phyloP scores from a whole-genome alignment of 2,113 vertebrate species.

The Pterocles gutturalis region DNA sequence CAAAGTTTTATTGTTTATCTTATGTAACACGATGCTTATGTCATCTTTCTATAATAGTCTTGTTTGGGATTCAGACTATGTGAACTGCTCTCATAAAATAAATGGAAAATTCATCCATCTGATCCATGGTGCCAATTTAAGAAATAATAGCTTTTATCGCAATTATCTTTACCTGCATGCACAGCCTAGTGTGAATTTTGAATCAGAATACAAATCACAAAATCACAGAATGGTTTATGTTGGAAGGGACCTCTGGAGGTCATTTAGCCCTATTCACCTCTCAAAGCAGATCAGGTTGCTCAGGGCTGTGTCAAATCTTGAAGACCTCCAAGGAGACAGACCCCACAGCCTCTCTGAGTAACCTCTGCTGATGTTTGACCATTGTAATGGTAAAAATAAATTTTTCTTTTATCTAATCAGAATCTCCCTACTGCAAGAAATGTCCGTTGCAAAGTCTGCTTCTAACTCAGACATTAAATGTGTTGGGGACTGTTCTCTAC shows the following conservation, averaged over 20 bases:
- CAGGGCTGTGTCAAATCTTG: background rate
- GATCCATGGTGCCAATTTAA: background rate
- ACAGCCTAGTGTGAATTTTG: background rate
- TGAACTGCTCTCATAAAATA: background rate
- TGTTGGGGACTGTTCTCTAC: background rate
- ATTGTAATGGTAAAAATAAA: background rate
- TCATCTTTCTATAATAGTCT: background rate
- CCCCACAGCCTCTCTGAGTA: background rate
- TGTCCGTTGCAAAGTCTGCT: background rate
- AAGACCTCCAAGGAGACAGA: background rate
- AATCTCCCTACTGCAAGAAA: background rate
- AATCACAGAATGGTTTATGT: background rate
- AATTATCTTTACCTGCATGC: background rate
- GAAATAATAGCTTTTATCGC: background rate
- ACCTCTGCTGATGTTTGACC: background rate
- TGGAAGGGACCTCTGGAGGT: background rate
- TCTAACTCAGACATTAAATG: background rate
- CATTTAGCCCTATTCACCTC: background rate
- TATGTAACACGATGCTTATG: background rate
- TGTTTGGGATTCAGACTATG: background rate
- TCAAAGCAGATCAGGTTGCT: background rate
- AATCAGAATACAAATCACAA: background rate
- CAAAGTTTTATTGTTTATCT: background rate
- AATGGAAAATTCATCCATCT: background rate
- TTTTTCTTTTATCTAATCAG: background rate